Conservation (phyloP, 2,113 vertebrate species). For the Catharus minimus region DNA sequence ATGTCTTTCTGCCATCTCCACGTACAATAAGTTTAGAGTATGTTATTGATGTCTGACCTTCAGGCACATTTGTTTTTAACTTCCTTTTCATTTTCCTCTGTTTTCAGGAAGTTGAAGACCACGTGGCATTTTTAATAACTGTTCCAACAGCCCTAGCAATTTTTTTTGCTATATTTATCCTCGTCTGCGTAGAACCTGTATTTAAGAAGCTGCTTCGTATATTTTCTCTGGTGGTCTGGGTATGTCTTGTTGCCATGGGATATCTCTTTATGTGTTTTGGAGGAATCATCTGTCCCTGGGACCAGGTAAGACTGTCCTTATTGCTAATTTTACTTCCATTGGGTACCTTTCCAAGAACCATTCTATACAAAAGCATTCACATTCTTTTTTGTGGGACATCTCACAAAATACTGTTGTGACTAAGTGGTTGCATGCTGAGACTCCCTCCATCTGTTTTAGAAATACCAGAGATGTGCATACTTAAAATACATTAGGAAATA, state of each 20-base stretch:
- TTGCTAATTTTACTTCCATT: neutral
- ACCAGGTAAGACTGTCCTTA: constrained; percentile 85
- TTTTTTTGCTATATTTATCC: constrained; percentile 94
- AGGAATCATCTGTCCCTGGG: constrained; percentile 94
- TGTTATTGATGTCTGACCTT: neutral
- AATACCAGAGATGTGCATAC: neutral
- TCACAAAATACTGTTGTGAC: neutral
- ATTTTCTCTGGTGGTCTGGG: constrained; percentile 95
- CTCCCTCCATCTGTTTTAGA: neutral
- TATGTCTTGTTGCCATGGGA: constrained; percentile 93
- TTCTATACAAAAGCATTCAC: neutral
- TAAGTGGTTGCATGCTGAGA: neutral
- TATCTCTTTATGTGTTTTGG: constrained; percentile 98
- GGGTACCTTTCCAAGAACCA: neutral
- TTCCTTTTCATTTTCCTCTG: constrained; percentile 30
- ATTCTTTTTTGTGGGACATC: neutral
- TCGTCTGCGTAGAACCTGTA: constrained; percentile 93
- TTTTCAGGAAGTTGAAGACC: constrained; percentile 90
- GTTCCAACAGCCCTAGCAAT: constrained; percentile 94
- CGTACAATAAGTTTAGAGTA: neutral
- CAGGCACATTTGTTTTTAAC: neutral
- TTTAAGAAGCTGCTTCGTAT: constrained; percentile 95
- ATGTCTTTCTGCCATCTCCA: neutral
- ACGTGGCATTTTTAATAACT: constrained; percentile 94
- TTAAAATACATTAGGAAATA: neutral